Evolutionary conservation across 1,140 invertebrate genomes (phyloP).

Genomic region (Drosophila parabipectinata): DNA sequence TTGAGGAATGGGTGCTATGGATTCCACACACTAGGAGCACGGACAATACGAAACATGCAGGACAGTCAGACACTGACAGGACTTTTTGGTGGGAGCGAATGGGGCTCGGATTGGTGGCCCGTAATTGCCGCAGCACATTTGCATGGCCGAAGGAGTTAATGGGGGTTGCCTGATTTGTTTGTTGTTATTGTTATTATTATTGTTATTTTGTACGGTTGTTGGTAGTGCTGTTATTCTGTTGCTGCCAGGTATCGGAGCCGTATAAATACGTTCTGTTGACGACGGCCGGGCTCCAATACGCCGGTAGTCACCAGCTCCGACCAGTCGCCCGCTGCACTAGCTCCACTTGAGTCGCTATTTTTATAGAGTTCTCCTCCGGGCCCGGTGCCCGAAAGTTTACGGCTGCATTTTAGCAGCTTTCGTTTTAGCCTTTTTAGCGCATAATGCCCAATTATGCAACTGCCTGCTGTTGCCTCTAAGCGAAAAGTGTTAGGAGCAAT

Average conservation of each 20-base stretch:
- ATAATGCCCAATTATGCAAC: conserved; percentile 55
- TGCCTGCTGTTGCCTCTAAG: conserved; percentile 13
- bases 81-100: conserved; percentile 33
- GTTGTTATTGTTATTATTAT: conserved; percentile 47
- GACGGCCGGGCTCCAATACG: conserved; percentile 68
- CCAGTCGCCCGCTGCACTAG: conserved; percentile 57
- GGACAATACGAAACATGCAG: conserved; percentile 49
- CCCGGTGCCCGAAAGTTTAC: neutral
- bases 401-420: conserved; percentile 20
- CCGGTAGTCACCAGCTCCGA: conserved; percentile 65
- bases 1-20: neutral
- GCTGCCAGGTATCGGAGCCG: conserved; percentile 48
- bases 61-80: conserved; percentile 66
- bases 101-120: conserved; percentile 26
- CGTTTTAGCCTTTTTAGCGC: conserved; percentile 6
- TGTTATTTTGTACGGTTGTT: conserved; percentile 22
- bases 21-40: conserved; percentile 15
- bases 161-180: conserved; percentile 76
- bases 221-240: conserved; percentile 57
- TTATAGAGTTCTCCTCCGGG: conserved; percentile 6
- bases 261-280: conserved; percentile 73
- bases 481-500: conserved; percentile 15
- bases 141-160: conserved; percentile 80
- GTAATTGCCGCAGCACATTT: conserved; percentile 79
- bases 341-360: conserved; percentile 41